Percentiles rank a stretch among this genome's conserved stretches.
Conservation (phyloP, 2,797 vertebrate species). For the Rhinogobio ventralis region DNA sequence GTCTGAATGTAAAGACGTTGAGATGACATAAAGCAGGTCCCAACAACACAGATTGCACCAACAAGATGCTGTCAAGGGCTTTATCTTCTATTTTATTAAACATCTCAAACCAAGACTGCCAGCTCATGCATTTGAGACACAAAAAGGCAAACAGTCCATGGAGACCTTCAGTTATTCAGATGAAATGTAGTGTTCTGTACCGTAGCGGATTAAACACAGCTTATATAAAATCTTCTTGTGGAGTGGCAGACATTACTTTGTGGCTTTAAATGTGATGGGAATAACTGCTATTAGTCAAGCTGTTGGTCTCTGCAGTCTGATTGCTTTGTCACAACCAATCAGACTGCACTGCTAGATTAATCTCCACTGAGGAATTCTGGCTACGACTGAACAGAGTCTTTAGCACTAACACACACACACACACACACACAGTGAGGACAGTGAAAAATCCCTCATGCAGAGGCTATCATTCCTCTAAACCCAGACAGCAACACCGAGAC, state of each 20-base stretch:
- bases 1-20: neutral
- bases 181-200: neutral
- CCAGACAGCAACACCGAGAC: slow-evolving; percentile 46
- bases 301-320: slow-evolving; percentile 4
- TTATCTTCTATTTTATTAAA: neutral
- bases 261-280: slow-evolving; percentile 12
- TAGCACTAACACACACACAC: slow-evolving; percentile 10
- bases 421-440: slow-evolving; percentile 18
- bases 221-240: neutral
- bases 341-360: neutral
- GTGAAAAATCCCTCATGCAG: slow-evolving; percentile 9
- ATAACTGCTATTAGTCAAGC: neutral
- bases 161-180: slow-evolving; percentile 19
- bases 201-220: neutral
- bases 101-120: neutral
- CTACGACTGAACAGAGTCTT: neutral
- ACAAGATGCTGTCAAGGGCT: neutral
- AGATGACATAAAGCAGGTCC: neutral
- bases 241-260: slow-evolving; percentile 1
- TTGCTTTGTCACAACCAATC: slow-evolving; percentile 19
- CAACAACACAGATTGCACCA: neutral
- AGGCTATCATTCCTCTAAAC: slow-evolving; percentile 27
- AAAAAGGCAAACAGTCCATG: neutral
- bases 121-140: slow-evolving; percentile 1
- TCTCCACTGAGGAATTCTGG: slow-evolving; percentile 27